Evolutionary conservation across 2,888 invertebrate genomes (phyloP), one percentile per base, ranked within the genome.

Genomic region (Apeira syringaria): DNA sequence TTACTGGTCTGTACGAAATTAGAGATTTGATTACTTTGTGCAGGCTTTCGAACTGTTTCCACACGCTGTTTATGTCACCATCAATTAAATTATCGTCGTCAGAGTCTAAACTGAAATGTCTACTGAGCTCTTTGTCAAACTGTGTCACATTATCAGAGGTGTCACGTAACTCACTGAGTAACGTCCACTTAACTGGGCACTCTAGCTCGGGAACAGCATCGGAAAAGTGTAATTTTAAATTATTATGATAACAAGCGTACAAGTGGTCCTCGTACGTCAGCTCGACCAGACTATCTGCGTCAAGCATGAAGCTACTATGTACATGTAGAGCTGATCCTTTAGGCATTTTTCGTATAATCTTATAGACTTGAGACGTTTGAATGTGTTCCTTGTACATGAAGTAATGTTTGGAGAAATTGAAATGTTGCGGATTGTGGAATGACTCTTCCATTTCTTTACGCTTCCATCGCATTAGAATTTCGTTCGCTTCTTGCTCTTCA

Each of bases 311-410:
- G 0, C 92, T 91, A 54, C 93, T 91, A 61, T 95, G 95, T 0
- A 92, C 90, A 60, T 95, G 96, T 7, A 95, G 71, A 0, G 92
- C 92, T 0, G 91, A 93, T 0, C 95, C 96, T 80, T 96, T 96
- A 0, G 96, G 96, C 91, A 96, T 92, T 33, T 65, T 74, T 38
- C 81, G 82, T 4, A 96, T 92, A 2, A 94, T 83, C 51, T 92
- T 74, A 63, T 93, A 96, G 2, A 96, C 92, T 38, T 91, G 79
- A 0, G 95, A 95, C 0, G 81, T 68, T 8, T 91, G 82, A 7
- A 96, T 93, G 5, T 89, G 73, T 0, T 88, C 63, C 53, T 91
- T 91, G 0, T 92, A 92, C 0, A 85, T 71, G 58, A 95, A 92
- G 54, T 95, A 94, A 64, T 94, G 94, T 33, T 88, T 86, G 0